Evolutionary conservation across 2,113 vertebrate species (phyloP), one percentile per base, ranked within the genome.

Genomic region (Cyanistes caeruleus): DNA sequence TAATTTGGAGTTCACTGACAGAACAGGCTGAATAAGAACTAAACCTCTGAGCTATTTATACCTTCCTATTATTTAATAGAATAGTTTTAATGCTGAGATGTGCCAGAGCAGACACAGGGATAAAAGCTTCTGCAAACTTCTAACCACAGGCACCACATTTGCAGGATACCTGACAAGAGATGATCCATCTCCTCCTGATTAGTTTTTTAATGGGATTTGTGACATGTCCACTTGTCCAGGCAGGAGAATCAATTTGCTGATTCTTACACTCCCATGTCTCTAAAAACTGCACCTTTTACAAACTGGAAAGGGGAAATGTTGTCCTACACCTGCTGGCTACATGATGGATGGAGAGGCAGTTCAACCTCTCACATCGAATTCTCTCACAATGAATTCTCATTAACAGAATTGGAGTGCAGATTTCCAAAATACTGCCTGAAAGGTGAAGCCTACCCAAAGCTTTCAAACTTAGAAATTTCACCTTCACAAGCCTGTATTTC

Each of bases 401-500:
- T 74, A 68, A 67, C 44, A 73, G 60, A 81, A 91, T n/a, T 37
- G 15, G 33, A 74, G 10, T 16, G 6, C 19, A n/a, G n/a, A 19
- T 83, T 92, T 83, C 79, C 70, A 83, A 83, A 84, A 67, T 10
- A 67, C 24, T 41, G 7, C 15, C 28, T 70, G 59, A 88, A 79
- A 74, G 20, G 7, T 56, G 14, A 89, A 83, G 72, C 16, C 30
- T 59, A 37, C 33, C 21, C 48, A 86, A 59, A 84, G 43, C 67
- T 92, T 87, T 90, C 51, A 74, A 41, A 77, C 39, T 35, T 15
- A 63, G 51, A 62, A 69, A 69, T 67, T 46, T 67, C 35, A 39
- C 56, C 55, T 51, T 76, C 18, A 16, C 41, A 68, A 76, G 35
- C 22, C 43, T 24, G 5, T 30, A 51, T 83, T 90, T 76, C 59